These are phyloP conservation scores for Aplochiton taeniatus DNA, from an alignment of 2,797 vertebrate genomes.

Conservation along the genomic window DNA sequence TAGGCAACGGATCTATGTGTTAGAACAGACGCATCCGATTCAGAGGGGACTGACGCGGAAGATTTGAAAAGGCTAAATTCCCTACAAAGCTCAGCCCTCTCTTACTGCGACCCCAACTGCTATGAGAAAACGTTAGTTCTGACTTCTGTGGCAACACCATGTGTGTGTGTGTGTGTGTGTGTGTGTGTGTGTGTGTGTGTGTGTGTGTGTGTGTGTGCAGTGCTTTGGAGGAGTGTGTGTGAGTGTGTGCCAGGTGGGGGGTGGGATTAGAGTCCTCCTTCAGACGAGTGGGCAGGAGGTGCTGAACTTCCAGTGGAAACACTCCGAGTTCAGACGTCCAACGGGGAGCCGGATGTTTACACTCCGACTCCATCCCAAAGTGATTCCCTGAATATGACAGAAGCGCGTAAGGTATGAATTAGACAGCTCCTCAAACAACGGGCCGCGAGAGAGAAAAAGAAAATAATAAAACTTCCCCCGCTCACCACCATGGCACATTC, in stretches of 20 bases:
- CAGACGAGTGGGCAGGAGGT: slow-evolving; percentile 29
- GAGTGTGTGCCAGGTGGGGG: not conserved
- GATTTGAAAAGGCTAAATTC: too few relatives aligned
- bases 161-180: slow-evolving; percentile 12
- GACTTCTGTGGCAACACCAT: too few relatives aligned
- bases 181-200: slow-evolving; percentile 16
- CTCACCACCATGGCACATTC: too few relatives aligned
- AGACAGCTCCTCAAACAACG: slow-evolving; percentile 35
- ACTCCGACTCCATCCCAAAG: slow-evolving; percentile 62
- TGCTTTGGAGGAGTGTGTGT: not conserved
- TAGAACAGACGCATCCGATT: too few relatives aligned
- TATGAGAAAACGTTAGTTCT: too few relatives aligned
- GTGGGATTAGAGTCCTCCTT: too few relatives aligned
- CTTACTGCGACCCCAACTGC: too few relatives aligned
- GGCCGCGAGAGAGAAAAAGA: too few relatives aligned
- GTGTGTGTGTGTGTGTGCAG: slow-evolving; percentile 3
- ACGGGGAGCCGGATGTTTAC: slow-evolving; percentile 70
- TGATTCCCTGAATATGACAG: slow-evolving; percentile 55
- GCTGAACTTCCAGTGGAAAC: slow-evolving; percentile 64
- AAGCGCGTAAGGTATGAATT: slow-evolving; percentile 38
- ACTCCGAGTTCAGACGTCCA: slow-evolving; percentile 49
- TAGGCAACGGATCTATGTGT: too few relatives aligned
- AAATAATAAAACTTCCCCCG: too few relatives aligned
- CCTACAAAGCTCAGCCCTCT: too few relatives aligned
- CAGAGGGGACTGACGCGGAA: too few relatives aligned